Evolutionary conservation across 2,113 vertebrate genomes (phyloP), one percentile per base, ranked within the genome.

Genomic region (Agapornis roseicollis): DNA sequence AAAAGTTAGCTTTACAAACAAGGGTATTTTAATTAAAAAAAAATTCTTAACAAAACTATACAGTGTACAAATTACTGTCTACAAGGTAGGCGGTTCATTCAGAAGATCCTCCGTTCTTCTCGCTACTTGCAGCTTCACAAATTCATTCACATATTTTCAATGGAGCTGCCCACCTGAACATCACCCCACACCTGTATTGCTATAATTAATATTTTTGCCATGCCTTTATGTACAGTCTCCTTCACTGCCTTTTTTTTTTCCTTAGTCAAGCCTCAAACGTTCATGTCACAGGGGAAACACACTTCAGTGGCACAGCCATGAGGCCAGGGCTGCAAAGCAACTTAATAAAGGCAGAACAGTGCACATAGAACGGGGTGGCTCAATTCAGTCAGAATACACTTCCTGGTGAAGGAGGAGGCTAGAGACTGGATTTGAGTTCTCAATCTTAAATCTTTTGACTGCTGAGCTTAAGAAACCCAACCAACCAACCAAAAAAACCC

Each of bases 21-120:
- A 98, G 97, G 98, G 99, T 98, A 98, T 96, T 98, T 98, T 98
- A 98, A 97, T 98, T 96, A 98, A 98, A 98, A 98, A 99, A 98
- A 98, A 98, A 97, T 29, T 74, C 96, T 98, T 97, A 98, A 98
- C 97, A 98, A 98, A 98, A 98, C 98, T 99, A 99, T 99, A 99
- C 99, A 99, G 99, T 99, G 99, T 99, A 99, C 98, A 99, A 99
- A 99, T 99, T 99, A 98, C 98, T 99, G 99, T 99, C 98, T 98
- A 98, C 98, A 98, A 97, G 98, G 98, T 98, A 99, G 98, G 98
- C 95, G 98, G 98, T 98, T 98, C 96, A 94, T 98, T 98, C 98
- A 98, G 98, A 99, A 99, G 98, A 99, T 98, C 98, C 98, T 98
- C 97, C 95, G 97, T 96, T 98, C 98, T 98, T 98, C 97, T 98